Conservation (phyloP, 1,140 invertebrate species). For the Caenorhabditis latens region DNA sequence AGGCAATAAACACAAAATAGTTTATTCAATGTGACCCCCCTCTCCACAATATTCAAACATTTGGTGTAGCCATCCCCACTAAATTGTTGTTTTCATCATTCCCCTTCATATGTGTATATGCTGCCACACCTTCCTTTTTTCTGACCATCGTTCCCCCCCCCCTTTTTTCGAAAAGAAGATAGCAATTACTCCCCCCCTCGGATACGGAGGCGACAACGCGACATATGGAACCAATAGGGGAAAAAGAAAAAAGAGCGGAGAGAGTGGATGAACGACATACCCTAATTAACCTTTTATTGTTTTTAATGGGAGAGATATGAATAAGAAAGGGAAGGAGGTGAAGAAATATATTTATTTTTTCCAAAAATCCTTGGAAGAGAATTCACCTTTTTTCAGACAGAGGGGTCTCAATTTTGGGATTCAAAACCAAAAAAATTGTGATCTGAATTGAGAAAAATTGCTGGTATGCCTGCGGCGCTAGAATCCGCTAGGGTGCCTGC, state of each 20-base stretch:
- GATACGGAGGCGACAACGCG: background rate
- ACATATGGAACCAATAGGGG: slow-evolving; percentile 48
- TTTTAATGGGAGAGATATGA: slow-evolving; percentile 7
- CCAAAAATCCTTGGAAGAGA: too few relatives aligned
- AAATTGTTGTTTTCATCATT: background rate
- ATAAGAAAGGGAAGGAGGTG: background rate
- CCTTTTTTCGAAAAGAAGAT: slow-evolving; percentile 23
- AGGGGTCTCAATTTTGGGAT: too few relatives aligned
- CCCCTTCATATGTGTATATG: too few relatives aligned
- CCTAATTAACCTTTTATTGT: slow-evolving; percentile 54
- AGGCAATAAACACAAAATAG: slow-evolving; percentile 13
- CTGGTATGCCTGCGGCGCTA: too few relatives aligned
- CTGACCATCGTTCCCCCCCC: background rate
- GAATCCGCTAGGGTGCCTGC: too few relatives aligned
- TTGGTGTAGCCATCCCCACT: background rate
- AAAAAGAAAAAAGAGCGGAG: too few relatives aligned
- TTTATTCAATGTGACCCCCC: slow-evolving; percentile 35
- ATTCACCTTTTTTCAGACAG: too few relatives aligned
- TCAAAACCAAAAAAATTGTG: too few relatives aligned
- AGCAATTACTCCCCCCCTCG: slow-evolving; percentile 9
- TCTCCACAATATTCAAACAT: too few relatives aligned
- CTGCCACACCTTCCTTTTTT: slow-evolving; percentile 38
- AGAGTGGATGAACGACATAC: background rate
- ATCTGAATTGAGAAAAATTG: too few relatives aligned
- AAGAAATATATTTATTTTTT: too few relatives aligned